A percentile compares a stretch with the other conserved stretches of the same genome.
phyloP scores from a whole-genome alignment of 1,140 invertebrate species.

The Phymorhynchus buccinoides region DNA sequence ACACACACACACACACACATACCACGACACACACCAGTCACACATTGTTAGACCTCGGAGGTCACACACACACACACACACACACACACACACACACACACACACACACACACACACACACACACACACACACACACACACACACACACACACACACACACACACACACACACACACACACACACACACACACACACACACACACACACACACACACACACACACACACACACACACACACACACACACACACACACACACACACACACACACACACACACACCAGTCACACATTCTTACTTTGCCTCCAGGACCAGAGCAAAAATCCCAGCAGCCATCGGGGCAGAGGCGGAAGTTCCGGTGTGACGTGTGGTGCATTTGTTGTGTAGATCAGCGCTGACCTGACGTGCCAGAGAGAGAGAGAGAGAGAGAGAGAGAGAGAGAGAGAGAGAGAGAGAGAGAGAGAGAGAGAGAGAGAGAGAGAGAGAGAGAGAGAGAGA shows the following conservation, averaged over 20 bases:
- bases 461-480: slow-evolving; percentile 31
- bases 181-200: background rate
- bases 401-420: slow-evolving; percentile 62
- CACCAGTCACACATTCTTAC: slow-evolving; percentile 52
- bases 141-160: too few species aligned
- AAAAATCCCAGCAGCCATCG: slow-evolving; percentile 96
- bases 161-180: too few species aligned
- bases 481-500: slow-evolving; percentile 26
- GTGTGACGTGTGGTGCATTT: slow-evolving; percentile 75
- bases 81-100: too few species aligned
- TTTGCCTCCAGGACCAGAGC: slow-evolving; percentile 96
- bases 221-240: background rate
- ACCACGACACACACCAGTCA: too few species aligned
- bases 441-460: slow-evolving; percentile 36
- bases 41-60: too few species aligned
- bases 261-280: background rate
- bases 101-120: too few species aligned
- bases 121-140: too few species aligned
- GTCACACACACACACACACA: too few species aligned
- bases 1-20: too few species aligned
- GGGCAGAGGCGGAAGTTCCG: slow-evolving; percentile 95
- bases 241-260: too few species aligned
- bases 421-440: slow-evolving; percentile 31
- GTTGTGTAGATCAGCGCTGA: slow-evolving; percentile 96
- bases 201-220: background rate